These are phyloP conservation scores for Acleris holmiana DNA, from an alignment of 2,888 invertebrate species.

Conservation along the genomic window DNA sequence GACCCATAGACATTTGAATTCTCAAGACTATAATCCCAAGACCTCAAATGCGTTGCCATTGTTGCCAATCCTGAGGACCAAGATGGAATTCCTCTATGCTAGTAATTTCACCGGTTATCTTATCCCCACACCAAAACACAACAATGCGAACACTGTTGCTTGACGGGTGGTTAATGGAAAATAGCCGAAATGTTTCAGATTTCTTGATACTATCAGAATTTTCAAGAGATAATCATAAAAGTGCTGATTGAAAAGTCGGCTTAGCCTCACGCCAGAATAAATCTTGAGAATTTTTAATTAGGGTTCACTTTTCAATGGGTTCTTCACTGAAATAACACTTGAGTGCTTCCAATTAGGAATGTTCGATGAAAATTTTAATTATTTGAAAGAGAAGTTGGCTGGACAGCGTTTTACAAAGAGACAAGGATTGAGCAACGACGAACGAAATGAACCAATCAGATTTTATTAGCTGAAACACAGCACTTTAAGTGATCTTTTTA, in stretches of 20 bases:
- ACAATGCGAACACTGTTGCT: no score
- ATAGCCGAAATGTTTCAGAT: no score
- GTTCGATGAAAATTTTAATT: slow-evolving; percentile 14
- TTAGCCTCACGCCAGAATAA: slow-evolving; percentile 15
- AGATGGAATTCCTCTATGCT: no score
- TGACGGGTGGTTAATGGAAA: no score
- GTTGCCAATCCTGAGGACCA: no score
- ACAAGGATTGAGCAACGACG: background rate
- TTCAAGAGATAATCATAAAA: slow-evolving; percentile 22
- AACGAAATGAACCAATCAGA: background rate
- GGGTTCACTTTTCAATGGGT: slow-evolving; percentile 8
- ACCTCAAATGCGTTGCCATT: no score
- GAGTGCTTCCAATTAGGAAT: slow-evolving; percentile 17
- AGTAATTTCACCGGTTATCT: no score
- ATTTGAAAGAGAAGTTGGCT: slow-evolving; percentile 15
- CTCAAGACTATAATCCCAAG: no score
- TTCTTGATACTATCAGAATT: slow-evolving; percentile 20
- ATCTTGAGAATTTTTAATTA: slow-evolving; percentile 10
- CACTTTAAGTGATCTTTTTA: no score
- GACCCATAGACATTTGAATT: no score
- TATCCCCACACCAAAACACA: no score
- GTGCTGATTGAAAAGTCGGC: slow-evolving; percentile 22
- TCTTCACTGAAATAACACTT: slow-evolving; percentile 7
- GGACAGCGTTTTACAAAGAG: background rate
- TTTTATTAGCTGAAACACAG: no score